Percentiles rank a stretch among this genome's conserved stretches.
phyloP scores from a whole-genome alignment of 2,113 vertebrate genomes.

The Oncorhynchus gorbuscha region DNA sequence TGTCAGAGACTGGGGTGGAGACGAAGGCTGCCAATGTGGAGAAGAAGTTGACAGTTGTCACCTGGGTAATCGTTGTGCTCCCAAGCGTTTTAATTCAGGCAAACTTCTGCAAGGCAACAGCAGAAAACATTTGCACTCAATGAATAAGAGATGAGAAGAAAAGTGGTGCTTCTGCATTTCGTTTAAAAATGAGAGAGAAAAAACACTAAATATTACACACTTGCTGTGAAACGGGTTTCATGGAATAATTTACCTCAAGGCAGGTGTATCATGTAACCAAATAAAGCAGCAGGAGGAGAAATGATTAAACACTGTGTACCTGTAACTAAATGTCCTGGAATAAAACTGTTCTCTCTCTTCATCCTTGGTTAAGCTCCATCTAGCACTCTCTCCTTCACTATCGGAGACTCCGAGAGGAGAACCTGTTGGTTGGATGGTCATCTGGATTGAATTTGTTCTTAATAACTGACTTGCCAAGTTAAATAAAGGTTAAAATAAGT shows the following conservation, averaged over 20 bases:
- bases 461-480: too few species aligned
- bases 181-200: constrained; percentile 57
- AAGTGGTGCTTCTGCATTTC: constrained; percentile 62
- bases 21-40: not conserved
- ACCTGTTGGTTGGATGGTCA: too few species aligned
- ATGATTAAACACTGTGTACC: constrained; percentile 42
- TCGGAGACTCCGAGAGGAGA: too few species aligned
- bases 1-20: not conserved
- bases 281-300: constrained; percentile 55
- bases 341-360: not conserved
- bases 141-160: constrained; percentile 73
- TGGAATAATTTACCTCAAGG: constrained; percentile 25
- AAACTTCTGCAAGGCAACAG: constrained; percentile 37
- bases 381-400: too few species aligned
- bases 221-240: constrained; percentile 45
- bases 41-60: constrained; percentile 1
- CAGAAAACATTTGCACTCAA: constrained; percentile 65
- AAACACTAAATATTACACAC: constrained; percentile 41
- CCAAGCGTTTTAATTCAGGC: constrained; percentile 32
- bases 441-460: too few species aligned
- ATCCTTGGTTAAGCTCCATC: too few species aligned
- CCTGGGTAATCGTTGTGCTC: constrained; percentile 40
- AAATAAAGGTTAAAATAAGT: too few species aligned
- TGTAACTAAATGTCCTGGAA: constrained; percentile 51
- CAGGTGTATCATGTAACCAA: constrained; percentile 43